phyloP scores from a whole-genome alignment of 37 sponge, comb jelly and placozoan species.

The Hexactinellida sp. region DNA sequence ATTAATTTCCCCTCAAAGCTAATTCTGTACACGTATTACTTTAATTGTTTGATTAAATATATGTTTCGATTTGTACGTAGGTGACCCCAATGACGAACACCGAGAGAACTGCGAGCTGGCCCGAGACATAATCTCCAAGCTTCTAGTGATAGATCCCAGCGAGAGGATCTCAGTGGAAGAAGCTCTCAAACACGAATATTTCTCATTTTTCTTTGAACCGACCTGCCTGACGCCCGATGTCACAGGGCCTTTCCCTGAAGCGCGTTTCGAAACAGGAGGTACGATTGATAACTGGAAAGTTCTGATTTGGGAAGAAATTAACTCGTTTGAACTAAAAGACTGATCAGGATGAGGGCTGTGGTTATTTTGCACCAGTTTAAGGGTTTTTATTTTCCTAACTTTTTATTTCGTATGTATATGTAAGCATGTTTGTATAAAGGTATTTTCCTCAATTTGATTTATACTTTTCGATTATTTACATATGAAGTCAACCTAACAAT shows the following conservation, averaged over 20 bases:
- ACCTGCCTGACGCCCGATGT: background rate
- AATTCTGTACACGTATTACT: too few relatives aligned
- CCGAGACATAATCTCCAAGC: background rate
- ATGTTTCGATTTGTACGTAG: background rate
- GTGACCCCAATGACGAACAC: background rate
- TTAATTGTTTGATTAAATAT: background rate
- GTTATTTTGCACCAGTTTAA: background rate
- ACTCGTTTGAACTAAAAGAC: background rate
- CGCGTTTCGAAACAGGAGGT: conserved; percentile 6
- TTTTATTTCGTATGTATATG: too few relatives aligned
- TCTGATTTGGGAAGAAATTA: background rate
- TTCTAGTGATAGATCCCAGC: background rate
- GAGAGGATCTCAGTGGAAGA: background rate
- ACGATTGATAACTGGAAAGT: background rate
- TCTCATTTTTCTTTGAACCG: background rate
- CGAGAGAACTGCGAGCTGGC: background rate
- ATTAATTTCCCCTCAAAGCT: too few relatives aligned
- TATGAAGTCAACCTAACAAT: too few relatives aligned
- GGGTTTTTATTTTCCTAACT: too few relatives aligned
- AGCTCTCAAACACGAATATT: background rate
- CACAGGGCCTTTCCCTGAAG: conserved; percentile 1
- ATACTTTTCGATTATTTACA: too few relatives aligned
- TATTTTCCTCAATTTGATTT: too few relatives aligned
- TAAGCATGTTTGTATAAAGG: too few relatives aligned
- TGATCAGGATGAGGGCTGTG: background rate